phyloP scores from a whole-genome alignment of 2,888 invertebrate species.

The Lymantria monacha region DNA sequence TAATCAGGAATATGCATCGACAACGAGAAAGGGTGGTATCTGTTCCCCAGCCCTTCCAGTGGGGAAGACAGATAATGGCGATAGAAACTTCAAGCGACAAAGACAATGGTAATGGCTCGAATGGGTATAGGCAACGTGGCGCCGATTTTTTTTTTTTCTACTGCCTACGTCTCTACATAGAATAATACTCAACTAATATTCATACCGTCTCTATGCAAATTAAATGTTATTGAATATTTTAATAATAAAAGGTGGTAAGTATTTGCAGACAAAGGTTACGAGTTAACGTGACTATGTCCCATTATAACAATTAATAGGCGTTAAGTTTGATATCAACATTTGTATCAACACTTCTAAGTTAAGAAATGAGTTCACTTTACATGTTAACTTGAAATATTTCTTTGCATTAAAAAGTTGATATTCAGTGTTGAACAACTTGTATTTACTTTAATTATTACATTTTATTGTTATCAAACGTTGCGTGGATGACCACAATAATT shows the following conservation, averaged over 20 bases:
- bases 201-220: conserved; percentile 9
- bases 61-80: conserved; percentile 59
- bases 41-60: conserved; percentile 54
- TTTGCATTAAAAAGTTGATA: conserved; percentile 36
- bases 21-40: conserved; percentile 52
- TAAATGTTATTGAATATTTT: conserved; percentile 27
- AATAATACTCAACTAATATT: conserved; percentile 9
- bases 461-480: conserved; percentile 37
- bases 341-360: conserved; percentile 16
- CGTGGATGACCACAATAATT: conserved; percentile 58
- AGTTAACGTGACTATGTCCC: conserved; percentile 19
- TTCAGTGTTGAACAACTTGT: conserved; percentile 45
- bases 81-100: conserved; percentile 61
- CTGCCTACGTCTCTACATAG: conserved; percentile 11
- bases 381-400: conserved; percentile 18
- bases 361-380: conserved; percentile 8
- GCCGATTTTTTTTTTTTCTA: conserved; percentile 37
- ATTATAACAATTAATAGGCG: conserved; percentile 21
- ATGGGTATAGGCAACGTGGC: conserved; percentile 38
- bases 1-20: conserved; percentile 80
- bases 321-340: conserved; percentile 15
- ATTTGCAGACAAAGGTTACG: conserved; percentile 11
- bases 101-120: conserved; percentile 58
- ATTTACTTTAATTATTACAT: conserved; percentile 33
- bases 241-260: conserved; percentile 15